Percentiles rank a stretch among this genome's conserved stretches.
phyloP scores from a whole-genome alignment of 1,140 invertebrate genomes.

The Hycleus cichorii region DNA sequence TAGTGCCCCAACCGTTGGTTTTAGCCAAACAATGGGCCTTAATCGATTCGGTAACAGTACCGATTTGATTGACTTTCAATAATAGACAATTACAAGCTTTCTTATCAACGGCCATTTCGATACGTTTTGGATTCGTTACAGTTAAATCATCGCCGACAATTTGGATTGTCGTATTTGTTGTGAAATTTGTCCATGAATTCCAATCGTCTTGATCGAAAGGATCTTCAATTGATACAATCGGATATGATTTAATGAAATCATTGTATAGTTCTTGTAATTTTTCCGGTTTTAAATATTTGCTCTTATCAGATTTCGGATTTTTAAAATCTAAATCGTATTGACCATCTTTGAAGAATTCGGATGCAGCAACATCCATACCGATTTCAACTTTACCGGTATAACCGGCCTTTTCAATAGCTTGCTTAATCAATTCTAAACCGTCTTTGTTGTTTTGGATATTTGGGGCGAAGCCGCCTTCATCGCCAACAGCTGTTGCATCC shows the following conservation, averaged over 20 bases:
- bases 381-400: conserved; percentile 92
- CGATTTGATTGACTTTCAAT: conserved; percentile 96
- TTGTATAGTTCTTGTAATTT: conserved; percentile 81
- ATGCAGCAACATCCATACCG: conserved; percentile 98
- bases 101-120: conserved; percentile 89
- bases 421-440: conserved; percentile 75
- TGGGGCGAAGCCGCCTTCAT: conserved; percentile 98
- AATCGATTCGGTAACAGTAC: conserved; percentile 94
- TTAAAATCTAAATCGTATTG: conserved; percentile 97
- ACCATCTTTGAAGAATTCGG: conserved; percentile 82
- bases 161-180: conserved; percentile 72
- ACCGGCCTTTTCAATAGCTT: conserved; percentile 87
- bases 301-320: conserved; percentile 81
- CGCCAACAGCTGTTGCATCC: conserved; percentile 94
- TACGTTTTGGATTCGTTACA: conserved; percentile 84
- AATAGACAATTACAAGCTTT: conserved; percentile 95
- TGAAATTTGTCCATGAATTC: conserved; percentile 84
- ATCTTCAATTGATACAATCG: conserved; percentile 97
- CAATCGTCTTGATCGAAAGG: conserved; percentile 97
- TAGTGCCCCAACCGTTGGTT: conserved; percentile 91
- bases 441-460: conserved; percentile 96
- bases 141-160: conserved; percentile 95
- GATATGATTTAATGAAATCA: conserved; percentile 87
- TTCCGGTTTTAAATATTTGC: conserved; percentile 66
- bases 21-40: conserved; percentile 90